Evolutionary conservation across 2,797 vertebrate species (phyloP).

Genomic region (Peromyscus melanophrys): DNA sequence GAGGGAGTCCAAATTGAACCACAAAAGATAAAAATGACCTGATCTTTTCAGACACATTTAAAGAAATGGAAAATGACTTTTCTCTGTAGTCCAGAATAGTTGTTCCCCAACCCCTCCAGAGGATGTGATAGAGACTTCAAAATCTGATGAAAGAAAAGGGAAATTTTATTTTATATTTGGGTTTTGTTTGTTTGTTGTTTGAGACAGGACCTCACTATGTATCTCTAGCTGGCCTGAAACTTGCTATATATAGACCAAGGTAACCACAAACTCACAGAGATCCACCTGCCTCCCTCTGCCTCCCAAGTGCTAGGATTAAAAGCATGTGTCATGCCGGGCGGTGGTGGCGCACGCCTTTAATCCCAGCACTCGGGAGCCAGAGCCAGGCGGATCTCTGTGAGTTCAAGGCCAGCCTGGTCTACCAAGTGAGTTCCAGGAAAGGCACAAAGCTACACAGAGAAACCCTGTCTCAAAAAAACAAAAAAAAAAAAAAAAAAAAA

Average conservation of each 20-base stretch:
- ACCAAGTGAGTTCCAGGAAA: too few relatives aligned
- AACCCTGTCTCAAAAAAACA: too few relatives aligned
- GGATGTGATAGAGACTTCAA: conserved; percentile 33
- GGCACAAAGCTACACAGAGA: too few relatives aligned
- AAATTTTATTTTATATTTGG: not conserved
- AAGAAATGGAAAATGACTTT: conserved; percentile 48
- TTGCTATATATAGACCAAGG: not conserved
- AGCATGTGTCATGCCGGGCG: not conserved
- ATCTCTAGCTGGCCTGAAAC: not conserved
- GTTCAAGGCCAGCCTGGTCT: too few relatives aligned
- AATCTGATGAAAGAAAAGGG: not conserved
- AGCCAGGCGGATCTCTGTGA: too few relatives aligned
- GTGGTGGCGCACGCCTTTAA: too few relatives aligned
- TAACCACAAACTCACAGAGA: not conserved
- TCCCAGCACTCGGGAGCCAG: too few relatives aligned
- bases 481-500: too few relatives aligned
- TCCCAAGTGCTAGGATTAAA: not conserved
- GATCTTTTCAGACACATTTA: conserved; percentile 37
- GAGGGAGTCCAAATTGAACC: conserved; percentile 36
- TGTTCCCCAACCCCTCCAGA: conserved; percentile 54
- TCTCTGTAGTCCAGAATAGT: not conserved
- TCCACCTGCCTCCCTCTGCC: not conserved
- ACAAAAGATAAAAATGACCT: conserved; percentile 32
- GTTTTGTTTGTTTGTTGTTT: not conserved
- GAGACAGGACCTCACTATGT: not conserved